phyloP scores from a whole-genome alignment of 2,888 invertebrate genomes.

The Ormia ochracea region DNA sequence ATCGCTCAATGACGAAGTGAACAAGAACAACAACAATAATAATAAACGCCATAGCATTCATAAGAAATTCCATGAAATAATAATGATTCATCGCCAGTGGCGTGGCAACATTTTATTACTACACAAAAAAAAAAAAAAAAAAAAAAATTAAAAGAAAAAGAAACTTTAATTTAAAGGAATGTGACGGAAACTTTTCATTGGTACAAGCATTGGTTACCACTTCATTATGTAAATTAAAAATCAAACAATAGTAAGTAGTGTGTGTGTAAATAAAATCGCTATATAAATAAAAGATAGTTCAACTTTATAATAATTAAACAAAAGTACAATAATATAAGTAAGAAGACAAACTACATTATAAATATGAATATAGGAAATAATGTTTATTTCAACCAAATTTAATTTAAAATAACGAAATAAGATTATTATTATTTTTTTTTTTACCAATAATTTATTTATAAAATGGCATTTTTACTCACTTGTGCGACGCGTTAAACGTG shows the following conservation, averaged over 20 bases:
- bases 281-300: conserved; percentile 16
- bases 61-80: too few relatives aligned
- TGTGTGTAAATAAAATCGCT: conserved; percentile 1
- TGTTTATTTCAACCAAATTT: conserved; percentile 6
- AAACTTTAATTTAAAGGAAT: too few relatives aligned
- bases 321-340: conserved; percentile 8
- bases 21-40: too few relatives aligned
- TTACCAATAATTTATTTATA: not conserved
- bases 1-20: too few relatives aligned
- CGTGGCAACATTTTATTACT: too few relatives aligned
- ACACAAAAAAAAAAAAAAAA: too few relatives aligned
- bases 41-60: too few relatives aligned
- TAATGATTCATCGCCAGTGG: too few relatives aligned
- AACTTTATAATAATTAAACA: conserved; percentile 33
- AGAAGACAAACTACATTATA: conserved; percentile 29
- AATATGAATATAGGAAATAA: not conserved
- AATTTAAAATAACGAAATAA: not conserved
- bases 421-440: not conserved
- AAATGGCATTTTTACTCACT: conserved; percentile 70
- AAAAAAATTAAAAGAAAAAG: too few relatives aligned
- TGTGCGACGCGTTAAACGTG: conserved; percentile 75
- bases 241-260: conserved; percentile 4
- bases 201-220: conserved; percentile 15
- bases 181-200: too few relatives aligned
- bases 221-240: not conserved